phyloP scores from a whole-genome alignment of 2,797 vertebrate genomes.

The Denticeps clupeoides region DNA sequence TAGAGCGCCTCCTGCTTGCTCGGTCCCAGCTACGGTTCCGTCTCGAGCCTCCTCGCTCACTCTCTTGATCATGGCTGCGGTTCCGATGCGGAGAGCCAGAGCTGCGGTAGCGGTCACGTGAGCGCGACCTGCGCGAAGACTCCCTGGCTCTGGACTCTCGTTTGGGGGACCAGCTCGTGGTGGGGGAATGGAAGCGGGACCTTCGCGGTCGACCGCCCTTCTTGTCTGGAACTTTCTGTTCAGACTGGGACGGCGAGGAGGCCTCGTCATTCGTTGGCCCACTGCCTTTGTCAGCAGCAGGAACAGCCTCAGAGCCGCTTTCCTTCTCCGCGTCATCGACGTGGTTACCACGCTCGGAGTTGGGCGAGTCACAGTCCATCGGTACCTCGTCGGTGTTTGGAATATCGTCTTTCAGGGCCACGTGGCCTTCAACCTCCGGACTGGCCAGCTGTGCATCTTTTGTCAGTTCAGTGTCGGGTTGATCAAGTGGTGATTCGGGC shows the following conservation, averaged over 20 bases:
- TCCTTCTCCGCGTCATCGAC: constrained; percentile 42
- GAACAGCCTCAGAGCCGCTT: constrained; percentile 17
- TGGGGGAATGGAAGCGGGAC: constrained; percentile 89
- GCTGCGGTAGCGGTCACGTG: constrained; percentile 33
- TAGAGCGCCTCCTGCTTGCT: constrained; percentile 64
- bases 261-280: too few species aligned
- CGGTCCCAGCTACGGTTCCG: constrained; percentile 45
- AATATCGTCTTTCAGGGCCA: constrained; percentile 55
- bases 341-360: constrained; percentile 60
- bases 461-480: not conserved
- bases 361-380: constrained; percentile 84
- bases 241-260: constrained; percentile 4
- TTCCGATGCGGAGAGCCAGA: constrained; percentile 47
- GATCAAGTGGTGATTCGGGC: not conserved
- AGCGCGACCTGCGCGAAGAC: constrained; percentile 59
- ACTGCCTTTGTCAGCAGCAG: too few species aligned
- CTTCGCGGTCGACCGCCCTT: constrained; percentile 68
- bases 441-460: not conserved
- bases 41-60: constrained; percentile 40
- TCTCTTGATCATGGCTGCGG: constrained; percentile 54
- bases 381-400: constrained; percentile 73
- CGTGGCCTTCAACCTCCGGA: not conserved
- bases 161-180: constrained; percentile 85
- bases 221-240: constrained; percentile 46
- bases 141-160: constrained; percentile 58